Evolutionary conservation across 2,113 vertebrate genomes (phyloP).

Genomic region (Meleagris gallopavo): DNA sequence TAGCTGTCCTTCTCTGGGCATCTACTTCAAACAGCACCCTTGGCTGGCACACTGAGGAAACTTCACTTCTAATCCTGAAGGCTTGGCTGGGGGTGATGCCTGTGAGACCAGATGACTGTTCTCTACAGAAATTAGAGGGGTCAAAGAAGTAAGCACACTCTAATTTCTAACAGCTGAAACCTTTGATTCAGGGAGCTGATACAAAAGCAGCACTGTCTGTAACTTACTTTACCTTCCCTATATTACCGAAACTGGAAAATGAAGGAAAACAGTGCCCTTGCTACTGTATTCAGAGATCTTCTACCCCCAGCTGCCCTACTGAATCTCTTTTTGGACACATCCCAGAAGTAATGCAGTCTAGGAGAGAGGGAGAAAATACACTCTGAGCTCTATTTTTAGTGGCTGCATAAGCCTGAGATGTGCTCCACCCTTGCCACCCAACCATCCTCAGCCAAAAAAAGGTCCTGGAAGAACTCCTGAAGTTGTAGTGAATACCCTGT

Average conservation of each 20-base stretch:
- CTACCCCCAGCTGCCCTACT: background rate
- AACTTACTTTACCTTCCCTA: background rate
- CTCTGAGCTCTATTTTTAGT: constrained; percentile 37
- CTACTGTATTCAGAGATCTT: background rate
- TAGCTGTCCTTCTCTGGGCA: background rate
- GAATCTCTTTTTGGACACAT: background rate
- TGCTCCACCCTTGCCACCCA: background rate
- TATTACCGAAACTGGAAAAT: constrained; percentile 35
- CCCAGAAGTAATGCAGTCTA: constrained; percentile 10
- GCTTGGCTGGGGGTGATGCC: constrained; percentile 10
- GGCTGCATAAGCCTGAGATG: background rate
- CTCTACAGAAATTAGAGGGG: constrained; percentile 26
- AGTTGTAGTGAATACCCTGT: background rate
- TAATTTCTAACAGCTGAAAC: constrained; percentile 70
- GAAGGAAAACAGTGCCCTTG: background rate
- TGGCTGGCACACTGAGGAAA: background rate
- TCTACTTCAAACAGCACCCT: constrained; percentile 20
- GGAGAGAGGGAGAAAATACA: background rate
- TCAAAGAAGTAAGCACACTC: constrained; percentile 34
- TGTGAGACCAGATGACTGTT: constrained; percentile 32
- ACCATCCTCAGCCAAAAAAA: background rate
- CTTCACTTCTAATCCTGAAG: constrained; percentile 15
- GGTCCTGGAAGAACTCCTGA: background rate
- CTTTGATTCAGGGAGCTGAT: background rate
- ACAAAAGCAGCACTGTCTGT: constrained; percentile 61